Evolutionary conservation across 1,140 invertebrate genomes (phyloP), one percentile per base, ranked within the genome.

Genomic region (Amphibalanus amphitrite): DNA sequence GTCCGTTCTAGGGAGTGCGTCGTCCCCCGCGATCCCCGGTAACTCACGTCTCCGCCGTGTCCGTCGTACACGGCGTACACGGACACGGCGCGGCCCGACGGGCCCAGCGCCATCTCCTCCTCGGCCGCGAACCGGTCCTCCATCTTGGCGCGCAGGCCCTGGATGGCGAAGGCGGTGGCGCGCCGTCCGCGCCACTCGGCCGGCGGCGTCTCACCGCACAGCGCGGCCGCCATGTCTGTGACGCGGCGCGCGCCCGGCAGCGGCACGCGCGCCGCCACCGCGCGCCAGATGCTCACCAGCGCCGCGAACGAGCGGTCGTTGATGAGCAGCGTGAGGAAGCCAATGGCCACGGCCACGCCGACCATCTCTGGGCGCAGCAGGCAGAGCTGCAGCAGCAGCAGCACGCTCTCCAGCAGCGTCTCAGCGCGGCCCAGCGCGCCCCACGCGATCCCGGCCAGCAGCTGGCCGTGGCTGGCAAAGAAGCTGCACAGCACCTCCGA

Each of bases 351-450:
- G 23, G 71, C 10, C 59, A 71, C 29, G 64, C 40, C 30, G 33
- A 33, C 13, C 73, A 69, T 23, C 69, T 71, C 25, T 25, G 69
- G 65, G 47, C 69, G n/a, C 28, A 29, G 26, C 71, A 74, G 6
- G 72, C 65, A 33, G 17, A 71, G 68, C 70, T 69, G 59, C 69
- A 74, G 47, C 33, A 40, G 17, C 40, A 69, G 13, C 71, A 74
- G 65, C 72, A 70, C 33, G 65, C 40, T 3, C 47, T 70, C 38
- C 73, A 74, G 29, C 59, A 70, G 67, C 69, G 47, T 69, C 67
- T 70, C 20, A 38, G 59, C 23, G 69, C 70, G 71, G 69, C 71
- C 40, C 71, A 65, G 10, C 30, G 28, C 0, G 59, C 3, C 0
- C 29, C 70, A n/a, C 71, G 64, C 17, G 70, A 71, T 28, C 47